Evolutionary conservation across 92 coral and sea anemone genomes (phyloP), one percentile per base, ranked within the genome.

Genomic region (Parazoanthus atlanticus): DNA sequence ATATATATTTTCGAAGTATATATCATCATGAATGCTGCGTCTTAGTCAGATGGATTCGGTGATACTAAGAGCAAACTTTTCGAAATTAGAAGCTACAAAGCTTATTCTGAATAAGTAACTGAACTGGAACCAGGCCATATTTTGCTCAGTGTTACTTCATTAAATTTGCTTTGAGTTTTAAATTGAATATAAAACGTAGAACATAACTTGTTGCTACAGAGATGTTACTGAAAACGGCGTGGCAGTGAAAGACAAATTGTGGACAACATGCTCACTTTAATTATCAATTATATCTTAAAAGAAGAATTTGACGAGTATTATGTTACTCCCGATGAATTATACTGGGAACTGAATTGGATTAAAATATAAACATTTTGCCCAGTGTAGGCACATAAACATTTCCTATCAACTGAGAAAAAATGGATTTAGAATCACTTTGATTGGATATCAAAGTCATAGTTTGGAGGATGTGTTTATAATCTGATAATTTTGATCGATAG

Each of bases 121-220:
- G 69, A 21, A 23, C 69, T 19, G 28, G n/a, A 61, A 61, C 26
- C 69, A 23, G 1, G 8, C 69, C 28, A 61, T 6, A 23, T 61
- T 61, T 25, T 61, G 0, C 69, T 61, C 26, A 61, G 28, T 23
- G 28, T 61, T 61, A 61, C n/a, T 21, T 61, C 26, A 52, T 52
- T 52, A 13, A 13, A 13, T 13, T 12, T 52, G 58, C 17, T 52
- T 52, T 52, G 17, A 52, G 19, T 52, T 56, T 56, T 54, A 19
- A 54, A 30, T 31, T 80, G 33, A 30, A 17, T 17, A 54, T 10
- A 80, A 30, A 31, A 54, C 40, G 58, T 56, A 80, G 23, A 80
- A 58, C 58, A 67, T 31, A 54, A 32, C 40, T 56, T 52, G 84
- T 80, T 80, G 84, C 84, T 80, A 80, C 84, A 33, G 71, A 80